Percentiles rank a stretch among this genome's conserved stretches.
phyloP scores from a whole-genome alignment of 1,140 invertebrate species.

The Luehdorfia chinensis region DNA sequence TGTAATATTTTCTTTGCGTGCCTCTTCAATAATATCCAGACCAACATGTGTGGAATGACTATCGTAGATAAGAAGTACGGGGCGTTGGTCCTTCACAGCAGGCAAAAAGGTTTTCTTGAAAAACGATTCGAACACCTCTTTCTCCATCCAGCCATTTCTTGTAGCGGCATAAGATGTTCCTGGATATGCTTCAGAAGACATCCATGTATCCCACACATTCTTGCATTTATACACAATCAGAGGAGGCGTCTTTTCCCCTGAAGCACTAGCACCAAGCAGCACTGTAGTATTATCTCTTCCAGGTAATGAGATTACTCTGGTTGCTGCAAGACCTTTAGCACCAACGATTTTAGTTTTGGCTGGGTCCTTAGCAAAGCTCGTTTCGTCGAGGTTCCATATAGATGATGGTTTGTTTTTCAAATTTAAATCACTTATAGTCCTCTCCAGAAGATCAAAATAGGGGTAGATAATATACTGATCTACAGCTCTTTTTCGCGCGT shows the following conservation, averaged over 20 bases:
- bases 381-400: slow-evolving; percentile 48
- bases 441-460: slow-evolving; percentile 34
- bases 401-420: slow-evolving; percentile 24
- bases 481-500: slow-evolving; percentile 36
- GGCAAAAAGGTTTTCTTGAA: slow-evolving; percentile 26
- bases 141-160: slow-evolving; percentile 28
- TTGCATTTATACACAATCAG: slow-evolving; percentile 38
- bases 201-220: slow-evolving; percentile 32
- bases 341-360: slow-evolving; percentile 36
- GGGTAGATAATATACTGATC: slow-evolving; percentile 34
- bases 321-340: slow-evolving; percentile 16
- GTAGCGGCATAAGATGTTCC: slow-evolving; percentile 26
- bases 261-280: slow-evolving; percentile 10
- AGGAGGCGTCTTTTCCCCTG: slow-evolving; percentile 29
- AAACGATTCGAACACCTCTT: slow-evolving; percentile 20
- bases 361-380: slow-evolving; percentile 35
- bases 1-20: slow-evolving; percentile 27
- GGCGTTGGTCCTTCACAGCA: slow-evolving; percentile 20
- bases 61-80: slow-evolving; percentile 32
- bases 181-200: slow-evolving; percentile 22
- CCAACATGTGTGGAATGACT: slow-evolving; percentile 30
- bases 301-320: slow-evolving; percentile 2
- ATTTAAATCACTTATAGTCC: slow-evolving; percentile 27
- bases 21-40: slow-evolving; percentile 29
- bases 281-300: slow-evolving; percentile 19